phyloP scores from a whole-genome alignment of 2,888 invertebrate genomes.

The Frankliniella intonsa region DNA sequence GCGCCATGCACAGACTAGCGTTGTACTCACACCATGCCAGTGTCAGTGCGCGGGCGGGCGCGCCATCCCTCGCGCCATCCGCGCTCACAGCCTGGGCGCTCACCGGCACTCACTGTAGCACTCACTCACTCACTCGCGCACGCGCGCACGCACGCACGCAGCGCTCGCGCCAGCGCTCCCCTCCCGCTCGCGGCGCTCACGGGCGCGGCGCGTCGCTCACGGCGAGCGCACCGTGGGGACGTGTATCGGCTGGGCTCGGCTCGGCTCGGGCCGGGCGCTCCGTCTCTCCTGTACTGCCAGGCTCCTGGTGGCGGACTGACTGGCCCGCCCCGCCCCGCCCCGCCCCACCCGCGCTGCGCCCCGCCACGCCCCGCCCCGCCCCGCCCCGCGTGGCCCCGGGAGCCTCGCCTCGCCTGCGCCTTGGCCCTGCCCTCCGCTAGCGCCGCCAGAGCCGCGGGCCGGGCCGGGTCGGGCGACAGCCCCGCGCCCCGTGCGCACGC shows the following conservation, averaged over 20 bases:
- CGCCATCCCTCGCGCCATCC: background rate
- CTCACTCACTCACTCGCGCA: background rate
- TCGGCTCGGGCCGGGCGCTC: background rate
- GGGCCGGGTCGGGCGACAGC: background rate
- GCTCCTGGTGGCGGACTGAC: background rate
- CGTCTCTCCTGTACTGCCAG: no score
- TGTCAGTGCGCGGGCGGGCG: background rate
- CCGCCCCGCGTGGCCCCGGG: background rate
- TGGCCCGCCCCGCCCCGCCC: background rate
- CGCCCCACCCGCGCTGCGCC: background rate
- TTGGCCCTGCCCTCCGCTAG: background rate
- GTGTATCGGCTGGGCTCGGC: background rate
- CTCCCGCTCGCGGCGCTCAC: background rate
- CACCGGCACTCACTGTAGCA: background rate
- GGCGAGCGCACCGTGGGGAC: background rate
- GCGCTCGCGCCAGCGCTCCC: background rate
- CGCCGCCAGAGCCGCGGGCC: no score
- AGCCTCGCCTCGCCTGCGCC: background rate
- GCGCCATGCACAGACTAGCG: background rate
- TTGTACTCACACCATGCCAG: conserved; percentile 4
- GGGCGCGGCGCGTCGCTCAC: background rate
- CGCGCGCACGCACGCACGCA: background rate
- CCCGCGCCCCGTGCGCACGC: background rate
- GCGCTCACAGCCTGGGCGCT: background rate
- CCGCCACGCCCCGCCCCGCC: background rate